Evolutionary conservation across 2,797 vertebrate species (phyloP), one percentile per base, ranked within the genome.

Genomic region (Sebastolobus altivelis): DNA sequence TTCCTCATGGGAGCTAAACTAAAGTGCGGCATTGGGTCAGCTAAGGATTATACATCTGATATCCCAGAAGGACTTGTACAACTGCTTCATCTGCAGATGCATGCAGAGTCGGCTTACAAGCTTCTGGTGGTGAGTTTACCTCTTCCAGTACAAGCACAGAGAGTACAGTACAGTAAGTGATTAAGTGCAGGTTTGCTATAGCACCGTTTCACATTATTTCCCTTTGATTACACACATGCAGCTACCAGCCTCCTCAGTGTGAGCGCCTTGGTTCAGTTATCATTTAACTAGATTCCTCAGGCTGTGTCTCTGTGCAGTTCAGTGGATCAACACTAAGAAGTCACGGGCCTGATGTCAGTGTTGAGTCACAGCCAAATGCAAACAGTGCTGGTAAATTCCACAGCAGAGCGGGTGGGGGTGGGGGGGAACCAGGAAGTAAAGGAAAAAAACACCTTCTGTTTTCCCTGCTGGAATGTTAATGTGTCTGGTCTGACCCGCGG

Each of bases 391-490:
- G 82, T 90, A 87, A 86, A 93, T 93, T 91, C 90, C 91, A 65
- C 59, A 72, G 71, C 11, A 72, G 62, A 63, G 59, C 1, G 31
- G 29, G 31, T 7, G 18, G 38, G 72, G n/a, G 46, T 22, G 11
- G 25, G 18, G 75, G 22, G 46, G 10, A 1, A 86, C 67, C 79
- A 88, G 91, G 92, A 94, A 91, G 82, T 79, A 43, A 77, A 78
- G 58, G 65, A 4, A 38, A 62, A 77, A 87, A 85, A 81, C 80
- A 90, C 87, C 73, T 82, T 92, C 81, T 92, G 87, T 89, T 93
- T 63, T 89, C 65, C 40, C 75, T 75, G 76, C 83, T 84, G 91
- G 92, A 91, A 94, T 94, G 90, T 92, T 92, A 92, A 93, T 89
- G 83, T 77, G 83, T 77, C 58, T 67, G 70, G 54, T 83, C 18